phyloP scores from a whole-genome alignment of 92 coral and sea anemone species.

The Palythoa grandis region DNA sequence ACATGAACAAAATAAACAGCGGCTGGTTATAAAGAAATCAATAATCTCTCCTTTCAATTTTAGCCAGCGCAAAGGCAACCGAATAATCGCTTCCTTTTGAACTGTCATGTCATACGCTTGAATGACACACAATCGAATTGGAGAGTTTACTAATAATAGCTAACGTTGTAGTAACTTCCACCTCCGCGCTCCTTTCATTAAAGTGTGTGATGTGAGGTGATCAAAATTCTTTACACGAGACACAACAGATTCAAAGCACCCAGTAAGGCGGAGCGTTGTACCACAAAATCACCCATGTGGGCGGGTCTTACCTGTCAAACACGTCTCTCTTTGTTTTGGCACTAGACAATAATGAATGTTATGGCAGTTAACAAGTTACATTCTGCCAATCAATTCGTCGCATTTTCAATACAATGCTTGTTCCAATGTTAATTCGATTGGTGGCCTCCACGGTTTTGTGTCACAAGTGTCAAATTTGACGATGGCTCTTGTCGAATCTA shows the following conservation, averaged over 20 bases:
- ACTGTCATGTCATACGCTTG: slow-evolving; percentile 86
- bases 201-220: slow-evolving; percentile 65
- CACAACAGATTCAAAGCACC: slow-evolving; percentile 91
- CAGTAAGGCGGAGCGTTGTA: slow-evolving; percentile 94
- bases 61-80: slow-evolving; percentile 75
- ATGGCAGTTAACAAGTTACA: slow-evolving; percentile 98
- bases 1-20: slow-evolving; percentile 71
- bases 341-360: slow-evolving; percentile 99
- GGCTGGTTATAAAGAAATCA: slow-evolving; percentile 51
- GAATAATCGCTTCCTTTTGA: slow-evolving; percentile 87
- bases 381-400: slow-evolving; percentile 94
- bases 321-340: slow-evolving; percentile 96
- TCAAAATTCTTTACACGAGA: slow-evolving; percentile 81
- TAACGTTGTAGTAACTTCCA: slow-evolving; percentile 56
- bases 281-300: slow-evolving; percentile 97
- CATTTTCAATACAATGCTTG: slow-evolving; percentile 98
- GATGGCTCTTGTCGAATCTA: slow-evolving; percentile 90
- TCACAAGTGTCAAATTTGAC: slow-evolving; percentile 98
- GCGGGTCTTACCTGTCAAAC: slow-evolving; percentile 98
- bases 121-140: slow-evolving; percentile 79
- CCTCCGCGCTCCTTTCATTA: slow-evolving; percentile 88
- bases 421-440: slow-evolving; percentile 99
- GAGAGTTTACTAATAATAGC: slow-evolving; percentile 76
- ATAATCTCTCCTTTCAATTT: slow-evolving; percentile 63
- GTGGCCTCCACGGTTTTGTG: slow-evolving; percentile 86